Percentiles rank a stretch among this genome's conserved stretches.
These are phyloP conservation scores for Nematopogon swammerdamellus DNA, from an alignment of 2,888 invertebrate genomes.

Conservation along the genomic window DNA sequence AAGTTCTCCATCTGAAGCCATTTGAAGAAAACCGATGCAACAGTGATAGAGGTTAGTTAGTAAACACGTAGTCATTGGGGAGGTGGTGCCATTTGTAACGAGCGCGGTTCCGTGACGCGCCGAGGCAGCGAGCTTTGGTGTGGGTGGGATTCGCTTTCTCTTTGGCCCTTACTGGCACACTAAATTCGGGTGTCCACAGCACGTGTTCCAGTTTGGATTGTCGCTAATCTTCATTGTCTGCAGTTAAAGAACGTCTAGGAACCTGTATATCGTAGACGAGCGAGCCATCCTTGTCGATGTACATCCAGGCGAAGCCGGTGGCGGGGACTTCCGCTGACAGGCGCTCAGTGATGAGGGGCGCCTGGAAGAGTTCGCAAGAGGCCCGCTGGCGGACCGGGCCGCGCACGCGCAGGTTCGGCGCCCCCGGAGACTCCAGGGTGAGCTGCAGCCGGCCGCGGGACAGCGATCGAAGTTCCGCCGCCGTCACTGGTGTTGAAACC, in stretches of 20 bases:
- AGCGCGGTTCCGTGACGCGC: too few relatives aligned
- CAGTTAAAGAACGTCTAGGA: too few relatives aligned
- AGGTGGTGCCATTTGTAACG: too few relatives aligned
- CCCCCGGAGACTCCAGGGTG: conserved; percentile 65
- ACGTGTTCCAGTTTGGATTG: too few relatives aligned
- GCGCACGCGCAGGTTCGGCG: conserved; percentile 63
- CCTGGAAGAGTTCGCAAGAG: conserved; percentile 78
- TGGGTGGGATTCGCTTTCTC: too few relatives aligned
- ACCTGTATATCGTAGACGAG: conserved; percentile 73
- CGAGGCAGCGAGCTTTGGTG: too few relatives aligned
- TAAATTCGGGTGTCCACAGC: too few relatives aligned
- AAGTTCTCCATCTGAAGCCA: conserved; percentile 64
- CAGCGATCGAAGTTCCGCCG: conserved; percentile 70
- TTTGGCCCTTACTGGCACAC: too few relatives aligned
- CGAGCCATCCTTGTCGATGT: conserved; percentile 73
- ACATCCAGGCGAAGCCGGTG: conserved; percentile 74
- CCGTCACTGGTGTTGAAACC: conserved; percentile 73
- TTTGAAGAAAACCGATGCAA: too few relatives aligned
- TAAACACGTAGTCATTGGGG: too few relatives aligned
- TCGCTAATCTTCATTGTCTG: too few relatives aligned
- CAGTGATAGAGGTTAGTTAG: too few relatives aligned
- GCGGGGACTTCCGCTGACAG: conserved; percentile 41
- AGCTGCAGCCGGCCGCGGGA: conserved; percentile 74
- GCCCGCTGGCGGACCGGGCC: conserved; percentile 72
- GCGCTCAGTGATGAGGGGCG: conserved; percentile 58